These are phyloP conservation scores for Beroe ovata DNA, from an alignment of 37 sponge, comb jelly and placozoan genomes.

Conservation along the genomic window DNA sequence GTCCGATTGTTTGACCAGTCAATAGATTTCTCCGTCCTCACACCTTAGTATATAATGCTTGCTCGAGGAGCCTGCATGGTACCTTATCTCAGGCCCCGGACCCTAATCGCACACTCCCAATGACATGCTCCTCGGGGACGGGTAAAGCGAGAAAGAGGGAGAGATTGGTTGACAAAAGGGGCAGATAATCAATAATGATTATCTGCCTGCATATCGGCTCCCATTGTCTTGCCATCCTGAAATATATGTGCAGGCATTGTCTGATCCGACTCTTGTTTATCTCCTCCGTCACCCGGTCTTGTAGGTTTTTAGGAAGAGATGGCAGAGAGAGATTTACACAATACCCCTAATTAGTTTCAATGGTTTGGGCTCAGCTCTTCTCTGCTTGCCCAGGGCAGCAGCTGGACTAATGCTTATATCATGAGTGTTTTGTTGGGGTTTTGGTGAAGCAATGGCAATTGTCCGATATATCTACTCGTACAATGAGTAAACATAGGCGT, in stretches of 20 bases:
- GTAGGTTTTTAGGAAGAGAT: slow-evolving; percentile 32
- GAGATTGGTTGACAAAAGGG: not conserved
- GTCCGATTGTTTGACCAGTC: too few relatives aligned
- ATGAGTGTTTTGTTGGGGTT: not conserved
- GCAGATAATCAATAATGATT: slow-evolving; percentile 61
- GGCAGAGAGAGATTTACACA: not conserved
- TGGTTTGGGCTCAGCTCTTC: not conserved
- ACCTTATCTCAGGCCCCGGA: too few relatives aligned
- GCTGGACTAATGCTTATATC: not conserved
- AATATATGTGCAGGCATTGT: not conserved
- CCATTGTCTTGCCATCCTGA: slow-evolving; percentile 8
- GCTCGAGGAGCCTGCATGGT: too few relatives aligned
- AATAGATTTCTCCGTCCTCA: too few relatives aligned
- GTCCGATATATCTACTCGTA: not conserved
- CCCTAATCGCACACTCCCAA: slow-evolving; percentile 17
- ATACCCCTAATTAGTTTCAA: slow-evolving; percentile 61
- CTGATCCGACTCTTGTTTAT: slow-evolving; percentile 12
- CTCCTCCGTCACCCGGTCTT: not conserved
- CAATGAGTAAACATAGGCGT: not conserved
- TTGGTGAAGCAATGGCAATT: not conserved
- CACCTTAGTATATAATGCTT: too few relatives aligned
- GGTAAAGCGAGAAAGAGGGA: too few relatives aligned
- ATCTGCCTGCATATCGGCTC: not conserved
- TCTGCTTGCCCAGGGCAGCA: not conserved
- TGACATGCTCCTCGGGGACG: not conserved